A percentile compares a stretch with the other conserved stretches of the same genome.
phyloP scores from a whole-genome alignment of 1,140 invertebrate genomes.

The Macrosteles quadrilineatus region DNA sequence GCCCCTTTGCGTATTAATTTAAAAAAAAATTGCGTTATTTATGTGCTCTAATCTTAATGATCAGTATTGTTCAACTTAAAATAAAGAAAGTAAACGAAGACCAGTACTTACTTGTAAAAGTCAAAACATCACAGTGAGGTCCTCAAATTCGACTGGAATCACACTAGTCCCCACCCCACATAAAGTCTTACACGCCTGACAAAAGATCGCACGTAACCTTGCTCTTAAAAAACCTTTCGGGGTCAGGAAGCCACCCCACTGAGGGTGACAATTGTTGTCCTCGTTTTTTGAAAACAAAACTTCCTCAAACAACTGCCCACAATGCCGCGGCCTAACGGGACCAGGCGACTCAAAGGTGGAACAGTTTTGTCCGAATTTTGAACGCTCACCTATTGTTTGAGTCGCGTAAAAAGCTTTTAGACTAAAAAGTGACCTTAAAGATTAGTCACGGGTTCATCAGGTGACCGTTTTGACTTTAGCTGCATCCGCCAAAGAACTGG shows the following conservation, averaged over 20 bases:
- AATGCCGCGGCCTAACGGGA: not conserved
- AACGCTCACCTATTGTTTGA: constrained; percentile 10
- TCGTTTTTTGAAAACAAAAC: constrained; percentile 4
- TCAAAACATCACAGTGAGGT: no score
- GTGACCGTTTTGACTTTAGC: not conserved
- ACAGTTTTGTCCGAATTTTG: not conserved
- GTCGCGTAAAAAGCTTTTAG: not conserved
- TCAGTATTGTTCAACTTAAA: no score
- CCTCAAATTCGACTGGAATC: no score
- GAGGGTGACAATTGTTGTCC: not conserved
- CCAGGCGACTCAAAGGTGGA: not conserved
- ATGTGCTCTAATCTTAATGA: no score
- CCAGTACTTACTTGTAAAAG: no score
- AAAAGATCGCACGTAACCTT: not conserved
- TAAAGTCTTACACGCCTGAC: not conserved
- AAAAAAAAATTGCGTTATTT: no score
- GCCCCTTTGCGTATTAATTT: no score
- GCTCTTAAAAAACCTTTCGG: not conserved
- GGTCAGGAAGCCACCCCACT: constrained; percentile 1
- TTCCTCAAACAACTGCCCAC: not conserved
- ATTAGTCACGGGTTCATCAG: not conserved
- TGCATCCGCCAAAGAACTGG: no score
- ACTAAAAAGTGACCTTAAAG: not conserved
- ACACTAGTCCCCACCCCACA: no score
- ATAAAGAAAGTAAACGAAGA: no score